phyloP scores from a whole-genome alignment of 1,140 invertebrate genomes.

The Archegozetes longisetosus region DNA sequence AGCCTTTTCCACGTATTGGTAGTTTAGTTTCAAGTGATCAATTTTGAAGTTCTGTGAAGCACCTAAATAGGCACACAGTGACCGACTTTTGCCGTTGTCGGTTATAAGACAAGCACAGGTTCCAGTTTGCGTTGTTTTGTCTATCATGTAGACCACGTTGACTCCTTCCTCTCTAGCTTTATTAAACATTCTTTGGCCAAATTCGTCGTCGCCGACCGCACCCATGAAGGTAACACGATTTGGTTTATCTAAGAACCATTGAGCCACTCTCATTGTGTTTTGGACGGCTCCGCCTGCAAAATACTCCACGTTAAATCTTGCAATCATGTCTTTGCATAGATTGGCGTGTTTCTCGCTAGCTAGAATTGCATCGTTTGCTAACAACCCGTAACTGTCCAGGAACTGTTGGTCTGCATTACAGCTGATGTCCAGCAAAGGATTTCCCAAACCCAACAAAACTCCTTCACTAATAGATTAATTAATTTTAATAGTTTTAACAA shows the following conservation, averaged over 20 bases:
- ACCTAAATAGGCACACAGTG: conserved; percentile 82
- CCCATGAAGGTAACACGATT: conserved; percentile 55
- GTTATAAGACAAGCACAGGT: conserved; percentile 72
- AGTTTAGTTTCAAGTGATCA: conserved; percentile 46
- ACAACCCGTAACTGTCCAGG: conserved; percentile 46
- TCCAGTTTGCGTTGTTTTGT: conserved; percentile 58
- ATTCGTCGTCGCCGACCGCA: conserved; percentile 80
- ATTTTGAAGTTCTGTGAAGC: conserved; percentile 80
- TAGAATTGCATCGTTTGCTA: conserved; percentile 59
- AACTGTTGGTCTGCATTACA: conserved; percentile 57
- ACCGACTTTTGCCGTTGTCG: conserved; percentile 51
- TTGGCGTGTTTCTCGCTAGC: conserved; percentile 65
- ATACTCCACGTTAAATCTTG: conserved; percentile 49
- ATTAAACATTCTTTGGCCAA: conserved; percentile 63
- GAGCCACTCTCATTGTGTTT: conserved; percentile 16
- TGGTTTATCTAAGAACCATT: conserved; percentile 12
- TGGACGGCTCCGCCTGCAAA: conserved; percentile 33
- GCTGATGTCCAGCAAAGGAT: conserved; percentile 92
- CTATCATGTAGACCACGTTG: conserved; percentile 66
- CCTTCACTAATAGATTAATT: conserved; percentile 15
- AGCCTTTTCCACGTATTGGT: conserved; percentile 4
- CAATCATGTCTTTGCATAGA: conserved; percentile 51
- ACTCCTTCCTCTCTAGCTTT: conserved; percentile 66
- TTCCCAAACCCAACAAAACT: conserved; percentile 69
- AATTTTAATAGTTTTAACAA: too few species aligned